Base-by-base conservation (phyloP, 1,140 invertebrate species). In the Drosophila cardini region DNA sequence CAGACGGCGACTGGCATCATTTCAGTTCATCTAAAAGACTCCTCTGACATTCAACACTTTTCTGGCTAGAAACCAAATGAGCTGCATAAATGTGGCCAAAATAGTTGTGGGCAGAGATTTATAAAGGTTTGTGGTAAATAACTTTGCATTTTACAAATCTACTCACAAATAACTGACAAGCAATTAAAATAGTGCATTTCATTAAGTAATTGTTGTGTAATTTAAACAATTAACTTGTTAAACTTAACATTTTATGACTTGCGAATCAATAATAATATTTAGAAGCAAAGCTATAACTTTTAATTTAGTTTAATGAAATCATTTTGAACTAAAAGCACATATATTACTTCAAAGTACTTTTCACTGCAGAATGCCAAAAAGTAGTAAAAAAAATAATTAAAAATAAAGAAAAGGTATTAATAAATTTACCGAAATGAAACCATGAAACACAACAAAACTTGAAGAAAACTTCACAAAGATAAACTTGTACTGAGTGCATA, bases 381-480 rank as follows among this genome's bases (percentile, higher is more conserved):
- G 43, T 3, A 30, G 2, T 26, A 9, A 43, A 18, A 43, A 18
- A 52, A 21, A 52, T 5, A 40, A 9, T 0, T 57, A 63, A 5
- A 32, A 15, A 16, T 4, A 42, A n/a, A 42, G 18, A 32, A 40
- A 38, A 55, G 30, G 55, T 34, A 55, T 26, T 62, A 30, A 67
- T 67, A 38, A 40, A 56, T 57, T 46, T 9, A 16, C 40, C 48
- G 38, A 52, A 65, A 65, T 50, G 52, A 50, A 57, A 58, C 36
- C 53, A 16, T 32, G 11, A 36, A 72, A 76, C 52, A 42, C 46
- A 63, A 76, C 50, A 57, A 45, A 78, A 80, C 62, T 68, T 80
- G 60, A 38, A 55, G 43, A 18, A 58, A 86, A 86, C 68, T 85
- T 76, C 53, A 55, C 52, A 67, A 60, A 55, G 50, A 43, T 64